A percentile compares a stretch with the other conserved stretches of the same genome.
These are phyloP conservation scores for Carcharodon carcharias DNA, from an alignment of 2,797 vertebrate species.

Conservation along the genomic window DNA sequence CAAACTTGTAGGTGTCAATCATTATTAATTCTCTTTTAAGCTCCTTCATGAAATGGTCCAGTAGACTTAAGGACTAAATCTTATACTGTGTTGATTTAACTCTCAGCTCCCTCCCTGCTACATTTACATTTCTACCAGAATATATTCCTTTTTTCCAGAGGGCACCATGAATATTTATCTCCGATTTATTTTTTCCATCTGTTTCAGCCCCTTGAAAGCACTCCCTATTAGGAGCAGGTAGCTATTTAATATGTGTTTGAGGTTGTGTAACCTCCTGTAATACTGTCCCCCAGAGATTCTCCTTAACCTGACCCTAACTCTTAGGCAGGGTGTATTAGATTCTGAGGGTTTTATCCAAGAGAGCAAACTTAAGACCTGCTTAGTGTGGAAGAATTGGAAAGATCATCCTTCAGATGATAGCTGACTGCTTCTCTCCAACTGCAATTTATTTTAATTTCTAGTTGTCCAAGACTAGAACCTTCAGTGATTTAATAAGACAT, in stretches of 20 bases:
- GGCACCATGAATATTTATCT: neutral
- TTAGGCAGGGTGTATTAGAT: neutral
- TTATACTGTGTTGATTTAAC: neutral
- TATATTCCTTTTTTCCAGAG: neutral
- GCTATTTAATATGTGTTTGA: neutral
- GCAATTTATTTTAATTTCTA: neutral
- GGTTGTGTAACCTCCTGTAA: neutral
- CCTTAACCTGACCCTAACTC: neutral
- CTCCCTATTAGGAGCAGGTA: neutral
- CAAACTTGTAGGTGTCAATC: neutral
- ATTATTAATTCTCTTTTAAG: neutral
- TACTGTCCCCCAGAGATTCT: neutral
- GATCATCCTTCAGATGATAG: neutral
- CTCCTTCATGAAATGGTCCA: neutral
- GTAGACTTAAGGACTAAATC: neutral
- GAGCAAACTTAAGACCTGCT: neutral
- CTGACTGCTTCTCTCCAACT: neutral
- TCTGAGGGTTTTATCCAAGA: neutral
- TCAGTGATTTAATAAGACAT: neutral
- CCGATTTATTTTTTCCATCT: neutral
- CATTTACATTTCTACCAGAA: neutral
- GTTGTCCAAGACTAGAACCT: neutral
- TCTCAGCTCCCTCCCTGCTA: neutral
- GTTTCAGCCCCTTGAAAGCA: neutral
- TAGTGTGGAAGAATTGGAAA: neutral